These are phyloP conservation scores for Trichogramma evanescens DNA, from an alignment of 2,888 invertebrate species.

Conservation along the genomic window DNA sequence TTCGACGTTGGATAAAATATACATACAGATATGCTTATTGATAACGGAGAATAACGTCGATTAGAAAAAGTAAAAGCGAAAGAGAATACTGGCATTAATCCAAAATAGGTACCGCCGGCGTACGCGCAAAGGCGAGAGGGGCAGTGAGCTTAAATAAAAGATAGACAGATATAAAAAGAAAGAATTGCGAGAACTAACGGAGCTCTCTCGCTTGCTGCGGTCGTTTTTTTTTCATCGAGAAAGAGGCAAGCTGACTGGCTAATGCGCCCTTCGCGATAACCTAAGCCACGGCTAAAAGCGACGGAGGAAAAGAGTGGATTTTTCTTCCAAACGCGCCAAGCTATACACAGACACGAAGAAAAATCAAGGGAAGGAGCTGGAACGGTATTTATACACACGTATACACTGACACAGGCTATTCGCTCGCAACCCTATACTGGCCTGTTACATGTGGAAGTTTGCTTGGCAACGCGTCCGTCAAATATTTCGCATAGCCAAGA, in stretches of 20 bases:
- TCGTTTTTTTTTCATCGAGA: too few species aligned
- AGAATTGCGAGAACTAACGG: not conserved
- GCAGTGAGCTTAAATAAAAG: not conserved
- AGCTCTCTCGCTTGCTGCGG: too few species aligned
- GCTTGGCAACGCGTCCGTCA: conserved; percentile 8
- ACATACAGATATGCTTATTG: too few species aligned
- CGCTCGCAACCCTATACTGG: too few species aligned
- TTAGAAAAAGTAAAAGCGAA: not conserved
- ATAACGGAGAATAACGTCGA: not conserved
- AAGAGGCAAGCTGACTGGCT: conserved; percentile 28
- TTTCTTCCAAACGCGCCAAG: conserved; percentile 29
- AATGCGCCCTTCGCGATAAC: conserved; percentile 38
- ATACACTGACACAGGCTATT: too few species aligned
- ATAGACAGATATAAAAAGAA: too few species aligned
- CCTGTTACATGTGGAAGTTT: not conserved
- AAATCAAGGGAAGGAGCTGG: too few species aligned
- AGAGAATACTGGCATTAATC: conserved; percentile 39
- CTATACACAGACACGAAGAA: too few species aligned
- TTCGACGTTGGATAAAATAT: too few species aligned
- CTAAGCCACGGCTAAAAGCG: conserved; percentile 39
- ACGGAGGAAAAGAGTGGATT: conserved; percentile 18
- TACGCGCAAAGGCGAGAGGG: conserved; percentile 9
- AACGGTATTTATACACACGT: too few species aligned
- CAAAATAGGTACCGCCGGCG: conserved; percentile 34
- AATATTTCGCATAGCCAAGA: too few species aligned